Evolutionary conservation across 2,113 vertebrate species (phyloP).

Genomic region (Microtus pennsylvanicus): DNA sequence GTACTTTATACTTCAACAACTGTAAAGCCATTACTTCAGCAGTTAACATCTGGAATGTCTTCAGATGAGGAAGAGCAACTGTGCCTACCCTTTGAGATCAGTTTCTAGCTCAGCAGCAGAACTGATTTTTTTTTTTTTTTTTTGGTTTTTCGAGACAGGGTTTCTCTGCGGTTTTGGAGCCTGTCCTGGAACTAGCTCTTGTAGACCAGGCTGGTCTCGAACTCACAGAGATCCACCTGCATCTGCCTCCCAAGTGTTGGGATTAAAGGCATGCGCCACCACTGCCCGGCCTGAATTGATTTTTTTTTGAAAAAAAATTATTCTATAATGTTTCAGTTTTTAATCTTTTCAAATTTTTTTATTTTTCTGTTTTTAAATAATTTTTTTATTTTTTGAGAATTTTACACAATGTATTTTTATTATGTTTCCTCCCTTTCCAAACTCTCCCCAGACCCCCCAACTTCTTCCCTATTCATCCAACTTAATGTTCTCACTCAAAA

Average conservation of each 20-base stretch:
- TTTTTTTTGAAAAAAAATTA: neutral
- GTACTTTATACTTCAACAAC: neutral
- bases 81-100: neutral
- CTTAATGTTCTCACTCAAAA: neutral
- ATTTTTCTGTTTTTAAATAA: neutral
- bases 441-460: neutral
- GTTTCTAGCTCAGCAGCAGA: neutral
- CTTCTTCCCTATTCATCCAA: neutral
- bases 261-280: no score
- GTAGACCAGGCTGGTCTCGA: no score
- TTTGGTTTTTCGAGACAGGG: no score
- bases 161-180: no score
- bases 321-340: neutral
- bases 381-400: neutral
- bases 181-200: no score
- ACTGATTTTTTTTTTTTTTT: neutral
- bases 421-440: neutral
- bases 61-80: neutral
- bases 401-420: neutral
- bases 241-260: no score
- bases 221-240: no score
- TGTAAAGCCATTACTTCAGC: neutral
- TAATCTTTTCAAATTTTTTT: neutral
- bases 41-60: neutral
- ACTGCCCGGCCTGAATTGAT: no score